A percentile compares a stretch with the other conserved stretches of the same genome.
Evolutionary conservation across 1,140 invertebrate genomes (phyloP).

Genomic region (Adoxophyes honmai): DNA sequence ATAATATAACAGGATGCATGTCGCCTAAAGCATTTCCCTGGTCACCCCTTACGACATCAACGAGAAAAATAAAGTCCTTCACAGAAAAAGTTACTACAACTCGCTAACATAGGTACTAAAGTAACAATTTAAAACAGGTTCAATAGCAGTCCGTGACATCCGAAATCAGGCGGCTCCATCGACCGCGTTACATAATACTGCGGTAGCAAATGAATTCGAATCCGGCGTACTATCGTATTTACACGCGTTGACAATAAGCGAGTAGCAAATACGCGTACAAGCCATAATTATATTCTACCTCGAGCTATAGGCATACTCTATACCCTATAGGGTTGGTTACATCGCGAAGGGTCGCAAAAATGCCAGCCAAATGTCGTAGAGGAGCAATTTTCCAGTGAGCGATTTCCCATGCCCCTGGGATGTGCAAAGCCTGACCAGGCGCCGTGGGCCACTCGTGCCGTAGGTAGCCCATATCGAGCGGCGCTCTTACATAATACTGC

Average conservation of each 20-base stretch:
- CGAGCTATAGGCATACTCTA: not conserved
- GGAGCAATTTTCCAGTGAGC: slow-evolving; percentile 38
- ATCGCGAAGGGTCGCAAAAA: slow-evolving; percentile 13
- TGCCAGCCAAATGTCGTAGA: slow-evolving; percentile 14
- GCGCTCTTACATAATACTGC: slow-evolving; percentile 61
- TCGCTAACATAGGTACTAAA: too few relatives aligned
- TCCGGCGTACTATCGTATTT: not conserved
- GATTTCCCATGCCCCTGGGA: slow-evolving; percentile 29
- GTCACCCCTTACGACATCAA: too few relatives aligned
- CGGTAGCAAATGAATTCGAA: slow-evolving; percentile 38
- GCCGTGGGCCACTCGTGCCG: slow-evolving; percentile 33
- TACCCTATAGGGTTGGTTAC: not conserved
- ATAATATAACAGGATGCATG: too few relatives aligned
- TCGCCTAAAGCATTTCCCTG: too few relatives aligned
- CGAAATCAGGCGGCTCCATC: not conserved
- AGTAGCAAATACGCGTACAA: too few relatives aligned
- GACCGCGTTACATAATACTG: slow-evolving; percentile 50
- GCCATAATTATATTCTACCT: too few relatives aligned
- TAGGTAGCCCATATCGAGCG: slow-evolving; percentile 50
- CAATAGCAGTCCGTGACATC: not conserved
- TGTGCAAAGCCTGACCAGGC: slow-evolving; percentile 33
- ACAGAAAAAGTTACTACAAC: too few relatives aligned
- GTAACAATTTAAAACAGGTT: too few relatives aligned
- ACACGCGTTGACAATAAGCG: not conserved
- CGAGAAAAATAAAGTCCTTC: too few relatives aligned